Evolutionary conservation across 2,888 invertebrate genomes (phyloP).

Genomic region (Diplolepis rosae): DNA sequence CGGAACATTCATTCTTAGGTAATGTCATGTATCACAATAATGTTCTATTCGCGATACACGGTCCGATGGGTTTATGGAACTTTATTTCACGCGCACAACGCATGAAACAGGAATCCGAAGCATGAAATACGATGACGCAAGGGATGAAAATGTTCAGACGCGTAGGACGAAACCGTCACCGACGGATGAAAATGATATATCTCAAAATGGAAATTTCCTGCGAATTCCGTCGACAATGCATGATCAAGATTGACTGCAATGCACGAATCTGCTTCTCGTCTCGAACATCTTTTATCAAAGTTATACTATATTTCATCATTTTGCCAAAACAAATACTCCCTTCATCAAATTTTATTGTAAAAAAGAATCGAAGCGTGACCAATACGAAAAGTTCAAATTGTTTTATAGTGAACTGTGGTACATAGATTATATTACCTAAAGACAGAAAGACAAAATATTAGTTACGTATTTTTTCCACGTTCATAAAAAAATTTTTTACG

Average conservation of each 20-base stretch:
- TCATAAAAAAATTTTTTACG: no score
- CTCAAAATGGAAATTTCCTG: conserved; percentile 22
- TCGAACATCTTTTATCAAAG: not conserved
- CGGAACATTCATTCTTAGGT: not conserved
- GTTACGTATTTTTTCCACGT: no score
- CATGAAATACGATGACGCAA: conserved; percentile 29
- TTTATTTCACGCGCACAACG: conserved; percentile 57
- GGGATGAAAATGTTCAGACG: conserved; percentile 32
- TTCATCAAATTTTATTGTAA: no score
- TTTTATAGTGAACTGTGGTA: no score
- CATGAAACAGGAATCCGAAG: conserved; percentile 50
- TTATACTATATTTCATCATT: no score
- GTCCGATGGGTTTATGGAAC: conserved; percentile 50
- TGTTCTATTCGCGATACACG: conserved; percentile 32
- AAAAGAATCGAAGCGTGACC: no score
- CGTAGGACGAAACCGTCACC: conserved; percentile 29
- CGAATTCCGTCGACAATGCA: conserved; percentile 13
- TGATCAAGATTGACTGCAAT: conserved; percentile 27
- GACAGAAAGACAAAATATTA: no score
- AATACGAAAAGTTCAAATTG: no score
- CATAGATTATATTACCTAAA: no score
- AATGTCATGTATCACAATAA: conserved; percentile 24
- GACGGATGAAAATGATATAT: conserved; percentile 26
- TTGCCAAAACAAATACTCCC: no score
- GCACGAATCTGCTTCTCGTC: conserved; percentile 2